phyloP scores from a whole-genome alignment of 2,797 vertebrate genomes.

The Stomatorhinus walkeri region DNA sequence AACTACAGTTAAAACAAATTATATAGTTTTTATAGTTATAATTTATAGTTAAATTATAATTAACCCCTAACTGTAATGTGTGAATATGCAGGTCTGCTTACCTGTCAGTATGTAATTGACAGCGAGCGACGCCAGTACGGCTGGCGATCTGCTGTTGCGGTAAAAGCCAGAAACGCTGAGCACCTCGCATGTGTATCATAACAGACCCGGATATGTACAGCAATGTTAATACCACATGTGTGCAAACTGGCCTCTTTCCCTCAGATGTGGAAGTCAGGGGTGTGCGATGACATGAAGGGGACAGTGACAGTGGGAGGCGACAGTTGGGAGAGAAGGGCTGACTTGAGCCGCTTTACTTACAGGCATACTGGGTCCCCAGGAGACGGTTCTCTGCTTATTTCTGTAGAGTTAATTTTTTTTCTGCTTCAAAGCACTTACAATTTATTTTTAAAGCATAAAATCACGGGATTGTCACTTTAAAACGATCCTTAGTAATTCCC shows the following conservation, averaged over 20 bases:
- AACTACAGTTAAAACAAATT: neutral
- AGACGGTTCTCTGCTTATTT: neutral
- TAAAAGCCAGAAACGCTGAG: neutral
- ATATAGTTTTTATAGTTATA: no score
- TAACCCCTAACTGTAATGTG: neutral
- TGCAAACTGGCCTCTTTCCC: neutral
- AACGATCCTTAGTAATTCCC: neutral
- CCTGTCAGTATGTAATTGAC: neutral
- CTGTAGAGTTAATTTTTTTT: neutral
- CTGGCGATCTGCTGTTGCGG: neutral
- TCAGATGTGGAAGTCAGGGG: slow-evolving; percentile 93
- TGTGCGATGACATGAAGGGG: slow-evolving; percentile 73
- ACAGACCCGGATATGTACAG: neutral
- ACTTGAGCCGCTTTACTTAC: slow-evolving; percentile 52
- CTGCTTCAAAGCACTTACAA: neutral
- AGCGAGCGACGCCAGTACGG: neutral
- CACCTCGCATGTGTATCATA: neutral
- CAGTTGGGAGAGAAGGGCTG: slow-evolving; percentile 86
- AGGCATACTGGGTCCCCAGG: neutral
- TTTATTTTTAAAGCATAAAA: neutral
- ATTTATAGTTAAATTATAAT: neutral
- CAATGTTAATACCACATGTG: neutral
- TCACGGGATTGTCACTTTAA: neutral
- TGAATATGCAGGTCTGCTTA: neutral
- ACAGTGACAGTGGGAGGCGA: slow-evolving; percentile 76